Percentiles rank a stretch among this genome's conserved stretches.
These are phyloP conservation scores for Pandion haliaetus DNA, from an alignment of 2,113 vertebrate species.

Conservation along the genomic window DNA sequence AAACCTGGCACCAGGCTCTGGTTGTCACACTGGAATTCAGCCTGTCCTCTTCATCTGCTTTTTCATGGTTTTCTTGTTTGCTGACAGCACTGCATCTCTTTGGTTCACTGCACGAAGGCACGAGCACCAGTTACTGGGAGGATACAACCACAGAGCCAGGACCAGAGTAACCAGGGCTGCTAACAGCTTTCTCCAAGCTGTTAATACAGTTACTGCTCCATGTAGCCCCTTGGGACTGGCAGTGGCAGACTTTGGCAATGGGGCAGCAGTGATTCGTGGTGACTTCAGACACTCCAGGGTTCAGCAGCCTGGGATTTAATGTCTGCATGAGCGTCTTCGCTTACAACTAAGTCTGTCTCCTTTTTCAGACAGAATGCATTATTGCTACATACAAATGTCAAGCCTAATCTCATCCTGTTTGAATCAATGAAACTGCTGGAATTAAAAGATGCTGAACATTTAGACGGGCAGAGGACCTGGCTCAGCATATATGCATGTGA, in stretches of 20 bases:
- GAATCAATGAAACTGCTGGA: neutral
- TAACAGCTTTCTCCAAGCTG: neutral
- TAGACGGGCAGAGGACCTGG: neutral
- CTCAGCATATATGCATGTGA: neutral
- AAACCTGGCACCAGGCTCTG: neutral
- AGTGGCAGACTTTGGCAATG: accelerated
- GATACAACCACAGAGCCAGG: neutral
- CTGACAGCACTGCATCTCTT: neutral
- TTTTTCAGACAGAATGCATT: neutral
- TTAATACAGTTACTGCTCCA: accelerated
- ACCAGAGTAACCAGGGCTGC: neutral
- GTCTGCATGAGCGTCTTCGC: neutral
- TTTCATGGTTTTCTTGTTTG: neutral
- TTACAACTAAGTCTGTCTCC: neutral
- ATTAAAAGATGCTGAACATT: neutral
- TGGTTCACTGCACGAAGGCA: neutral
- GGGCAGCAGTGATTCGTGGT: neutral
- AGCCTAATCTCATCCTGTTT: neutral
- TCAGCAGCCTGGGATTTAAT: neutral
- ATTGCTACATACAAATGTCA: neutral
- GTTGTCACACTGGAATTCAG: neutral
- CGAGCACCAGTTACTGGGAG: neutral
- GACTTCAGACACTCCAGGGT: neutral
- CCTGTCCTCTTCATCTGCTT: neutral
- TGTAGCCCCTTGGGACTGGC: accelerated